These are phyloP conservation scores for Squalus acanthias DNA, from an alignment of 2,797 vertebrate species.

Conservation along the genomic window DNA sequence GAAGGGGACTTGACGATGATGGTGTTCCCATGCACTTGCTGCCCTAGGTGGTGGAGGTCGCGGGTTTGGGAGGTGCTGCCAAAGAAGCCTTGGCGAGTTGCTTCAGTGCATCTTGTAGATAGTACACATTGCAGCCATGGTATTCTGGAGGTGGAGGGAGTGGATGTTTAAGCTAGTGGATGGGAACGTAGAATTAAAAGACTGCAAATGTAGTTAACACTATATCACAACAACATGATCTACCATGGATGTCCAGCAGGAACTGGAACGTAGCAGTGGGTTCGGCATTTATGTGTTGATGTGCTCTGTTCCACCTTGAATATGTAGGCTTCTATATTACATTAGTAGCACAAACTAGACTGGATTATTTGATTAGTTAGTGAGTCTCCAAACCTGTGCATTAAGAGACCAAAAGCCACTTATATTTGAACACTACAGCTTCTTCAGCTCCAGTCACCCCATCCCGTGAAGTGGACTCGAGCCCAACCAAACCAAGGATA, in stretches of 20 bases:
- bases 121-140: too few species aligned
- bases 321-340: background rate
- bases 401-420: background rate
- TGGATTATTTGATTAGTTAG: background rate
- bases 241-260: too few species aligned
- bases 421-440: background rate
- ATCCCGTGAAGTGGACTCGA: background rate
- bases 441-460: background rate
- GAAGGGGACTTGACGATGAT: too few species aligned
- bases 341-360: background rate
- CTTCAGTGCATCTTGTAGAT: background rate
- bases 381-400: background rate
- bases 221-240: too few species aligned
- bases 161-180: background rate
- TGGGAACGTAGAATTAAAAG: too few species aligned
- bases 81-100: background rate
- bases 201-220: too few species aligned
- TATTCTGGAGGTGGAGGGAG: background rate
- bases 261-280: too few species aligned
- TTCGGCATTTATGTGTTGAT: too few species aligned
- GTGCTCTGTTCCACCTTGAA: too few species aligned
- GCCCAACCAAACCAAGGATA: background rate
- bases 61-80: background rate
- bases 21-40: too few species aligned
- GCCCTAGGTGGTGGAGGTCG: background rate